Base-by-base conservation (phyloP, 1,140 invertebrate species). In the Probaryconus sp. region DNA sequence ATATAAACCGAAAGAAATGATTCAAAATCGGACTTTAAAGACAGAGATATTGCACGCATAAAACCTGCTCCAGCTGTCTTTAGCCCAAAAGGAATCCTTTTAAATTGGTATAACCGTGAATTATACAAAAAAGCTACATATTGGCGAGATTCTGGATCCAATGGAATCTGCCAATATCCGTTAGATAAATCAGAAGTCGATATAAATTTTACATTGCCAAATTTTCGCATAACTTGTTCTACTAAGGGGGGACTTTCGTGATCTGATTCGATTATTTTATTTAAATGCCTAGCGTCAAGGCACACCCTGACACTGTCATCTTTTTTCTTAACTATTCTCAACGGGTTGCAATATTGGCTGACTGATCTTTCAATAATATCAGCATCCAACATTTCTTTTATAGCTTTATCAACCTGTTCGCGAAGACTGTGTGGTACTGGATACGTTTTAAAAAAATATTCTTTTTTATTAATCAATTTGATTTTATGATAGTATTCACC, bases 231-330 rank as follows among this genome's bases (percentile, higher is more conserved):
- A 9, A 60, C 14, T 17, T 68, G 47, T n/a, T 24, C 18, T 2
- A 78, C 50, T 14, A 14, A 10, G 0, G 53, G 55, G 5, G 69
- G 70, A 0, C 21, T 7, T 24, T 68, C 77, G 14, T 69, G 58
- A 33, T 77, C 74, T n/a, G 37, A 26, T 9, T 73, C 63, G 13
- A 79, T 74, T 37, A 47, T 24, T 6, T 51, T 53, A 47, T 75
- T 79, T 3, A 77, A 11, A 38, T 60, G 70, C 17, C 74, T 64
- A 0, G 69, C 71, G 43, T 75, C 76, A n/a, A 76, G 28, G 56
- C 72, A 73, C 11, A 77, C 7, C 20, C 74, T 21, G 9, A 77
- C 21, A 2, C 14, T 51, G 1, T 55, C 67, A 31, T 76, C 45
- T 31, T 38, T 67, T 21, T 67, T 72, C 30, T 20, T 31, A 26